Evolutionary conservation across 2,797 vertebrate species (phyloP).

Genomic region (Tapera naevia): DNA sequence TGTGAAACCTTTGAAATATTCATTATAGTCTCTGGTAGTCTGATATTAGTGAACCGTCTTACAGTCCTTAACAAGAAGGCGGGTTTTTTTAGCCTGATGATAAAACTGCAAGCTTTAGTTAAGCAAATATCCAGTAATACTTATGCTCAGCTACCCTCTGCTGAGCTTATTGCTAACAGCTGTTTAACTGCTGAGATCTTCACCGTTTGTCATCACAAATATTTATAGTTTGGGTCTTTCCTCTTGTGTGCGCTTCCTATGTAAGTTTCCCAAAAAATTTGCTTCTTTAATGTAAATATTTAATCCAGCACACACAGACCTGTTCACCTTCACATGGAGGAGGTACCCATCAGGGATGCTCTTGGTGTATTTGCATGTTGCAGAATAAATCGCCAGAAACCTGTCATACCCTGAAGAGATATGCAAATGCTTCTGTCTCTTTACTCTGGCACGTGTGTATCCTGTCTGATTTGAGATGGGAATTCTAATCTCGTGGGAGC

Average conservation of each 20-base stretch:
- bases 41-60: background rate
- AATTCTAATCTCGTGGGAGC: background rate
- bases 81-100: background rate
- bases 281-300: background rate
- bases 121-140: background rate
- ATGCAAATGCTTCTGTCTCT: background rate
- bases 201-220: background rate
- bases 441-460: conserved; percentile 11
- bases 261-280: background rate
- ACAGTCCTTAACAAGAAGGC: background rate
- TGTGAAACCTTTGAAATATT: background rate
- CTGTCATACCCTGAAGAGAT: conserved; percentile 11
- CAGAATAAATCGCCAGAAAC: conserved; percentile 33
- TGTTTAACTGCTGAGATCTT: background rate
- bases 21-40: background rate
- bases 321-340: background rate
- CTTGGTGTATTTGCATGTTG: background rate
- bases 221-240: background rate
- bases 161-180: background rate
- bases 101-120: background rate
- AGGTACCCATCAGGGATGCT: background rate
- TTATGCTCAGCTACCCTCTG: background rate
- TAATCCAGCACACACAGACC: background rate
- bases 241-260: background rate
- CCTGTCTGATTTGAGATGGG: conserved; percentile 26